These are phyloP conservation scores for Labeo catla DNA, from an alignment of 2,113 vertebrate genomes.

Conservation along the genomic window DNA sequence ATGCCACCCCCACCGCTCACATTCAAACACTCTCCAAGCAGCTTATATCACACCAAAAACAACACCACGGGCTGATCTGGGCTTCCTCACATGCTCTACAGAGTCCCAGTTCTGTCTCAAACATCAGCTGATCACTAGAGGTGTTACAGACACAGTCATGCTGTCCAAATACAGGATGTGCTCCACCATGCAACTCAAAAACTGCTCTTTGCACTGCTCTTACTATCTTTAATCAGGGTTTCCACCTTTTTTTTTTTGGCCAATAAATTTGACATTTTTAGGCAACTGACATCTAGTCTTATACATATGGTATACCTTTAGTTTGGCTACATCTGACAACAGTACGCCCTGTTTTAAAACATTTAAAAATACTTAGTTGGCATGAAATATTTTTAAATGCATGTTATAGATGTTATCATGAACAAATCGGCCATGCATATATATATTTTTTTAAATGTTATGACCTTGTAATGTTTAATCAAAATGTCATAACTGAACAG, in stretches of 20 bases:
- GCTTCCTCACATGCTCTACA: background rate
- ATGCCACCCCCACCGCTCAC: slow-evolving; percentile 5
- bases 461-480: no score
- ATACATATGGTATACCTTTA: background rate
- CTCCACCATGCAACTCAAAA: background rate
- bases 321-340: background rate
- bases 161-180: background rate
- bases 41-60: slow-evolving; percentile 13
- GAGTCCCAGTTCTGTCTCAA: background rate
- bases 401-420: background rate
- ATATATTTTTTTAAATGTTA: background rate
- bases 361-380: background rate
- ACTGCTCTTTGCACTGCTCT: no score
- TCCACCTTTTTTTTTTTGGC: no score
- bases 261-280: no score
- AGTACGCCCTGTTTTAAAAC: background rate
- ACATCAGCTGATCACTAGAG: background rate
- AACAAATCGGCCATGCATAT: background rate
- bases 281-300: no score
- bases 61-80: background rate
- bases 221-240: no score
- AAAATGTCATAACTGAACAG: background rate
- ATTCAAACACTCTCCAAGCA: slow-evolving; percentile 37
- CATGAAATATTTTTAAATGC: background rate
- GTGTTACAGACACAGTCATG: background rate